Evolutionary conservation across 2,797 vertebrate species (phyloP).

Genomic region (Sparus aurata): DNA sequence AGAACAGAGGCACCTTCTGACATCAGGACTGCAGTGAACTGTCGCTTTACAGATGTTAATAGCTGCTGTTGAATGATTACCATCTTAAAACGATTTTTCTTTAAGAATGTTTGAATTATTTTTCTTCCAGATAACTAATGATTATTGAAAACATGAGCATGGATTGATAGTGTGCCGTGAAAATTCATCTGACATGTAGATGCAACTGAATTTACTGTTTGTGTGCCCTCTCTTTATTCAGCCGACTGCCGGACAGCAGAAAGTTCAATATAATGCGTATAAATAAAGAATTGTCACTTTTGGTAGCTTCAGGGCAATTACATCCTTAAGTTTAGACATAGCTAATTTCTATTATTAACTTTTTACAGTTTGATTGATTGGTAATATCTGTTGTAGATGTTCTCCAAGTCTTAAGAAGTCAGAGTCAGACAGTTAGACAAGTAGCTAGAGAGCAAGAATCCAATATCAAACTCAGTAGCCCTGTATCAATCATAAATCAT

Average conservation of each 20-base stretch:
- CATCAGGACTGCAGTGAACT: conserved; percentile 5
- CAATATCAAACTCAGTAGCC: no score
- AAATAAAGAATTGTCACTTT: background rate
- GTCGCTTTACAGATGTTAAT: background rate
- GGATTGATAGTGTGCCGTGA: background rate
- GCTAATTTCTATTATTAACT: conserved; percentile 1
- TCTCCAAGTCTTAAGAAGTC: conserved; percentile 76
- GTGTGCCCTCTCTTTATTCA: no score
- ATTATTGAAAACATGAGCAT: conserved; percentile 3
- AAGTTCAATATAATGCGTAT: background rate
- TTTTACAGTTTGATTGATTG: conserved; percentile 85
- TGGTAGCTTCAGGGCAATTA: background rate
- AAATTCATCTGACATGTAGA: background rate
- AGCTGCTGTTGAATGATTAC: background rate
- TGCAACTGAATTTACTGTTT: background rate
- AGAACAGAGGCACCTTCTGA: conserved; percentile 87
- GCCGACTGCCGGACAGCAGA: no score
- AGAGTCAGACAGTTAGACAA: conserved; percentile 84
- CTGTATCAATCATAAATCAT: no score
- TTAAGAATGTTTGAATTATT: background rate
- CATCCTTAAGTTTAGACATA: background rate
- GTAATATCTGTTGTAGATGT: conserved; percentile 44
- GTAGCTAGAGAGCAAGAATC: background rate
- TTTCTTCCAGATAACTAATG: background rate
- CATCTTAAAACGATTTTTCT: background rate